These are phyloP conservation scores for Drosophila aff. DNA, from an alignment of 1,140 invertebrate species.

Conservation along the genomic window DNA sequence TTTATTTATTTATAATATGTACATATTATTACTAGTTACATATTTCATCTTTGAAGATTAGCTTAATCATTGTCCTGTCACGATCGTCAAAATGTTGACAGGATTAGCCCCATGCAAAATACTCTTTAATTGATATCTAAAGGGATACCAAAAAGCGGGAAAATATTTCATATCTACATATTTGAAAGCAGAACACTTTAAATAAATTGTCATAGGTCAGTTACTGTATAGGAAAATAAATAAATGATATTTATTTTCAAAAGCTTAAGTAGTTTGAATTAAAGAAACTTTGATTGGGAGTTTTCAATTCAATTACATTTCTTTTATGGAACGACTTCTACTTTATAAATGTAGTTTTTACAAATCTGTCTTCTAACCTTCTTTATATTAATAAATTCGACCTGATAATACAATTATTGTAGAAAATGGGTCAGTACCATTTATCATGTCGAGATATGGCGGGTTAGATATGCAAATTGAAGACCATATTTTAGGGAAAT, in stretches of 20 bases:
- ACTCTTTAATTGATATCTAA: background rate
- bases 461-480: constrained; percentile 9
- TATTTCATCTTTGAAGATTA: no score
- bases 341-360: background rate
- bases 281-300: background rate
- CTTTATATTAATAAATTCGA: background rate
- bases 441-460: background rate
- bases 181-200: background rate
- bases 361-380: background rate
- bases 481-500: background rate
- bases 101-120: background rate
- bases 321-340: fast-evolving
- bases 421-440: no score
- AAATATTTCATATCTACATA: background rate
- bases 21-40: background rate
- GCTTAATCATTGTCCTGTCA: background rate
- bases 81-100: background rate
- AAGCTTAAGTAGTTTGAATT: background rate
- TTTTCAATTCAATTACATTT: background rate
- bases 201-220: constrained; percentile 3
- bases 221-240: background rate
- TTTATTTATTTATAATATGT: no score
- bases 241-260: background rate
- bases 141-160: background rate
- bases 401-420: background rate